phyloP scores from a whole-genome alignment of 2,113 vertebrate species.

The Aphelocoma coerulescens region DNA sequence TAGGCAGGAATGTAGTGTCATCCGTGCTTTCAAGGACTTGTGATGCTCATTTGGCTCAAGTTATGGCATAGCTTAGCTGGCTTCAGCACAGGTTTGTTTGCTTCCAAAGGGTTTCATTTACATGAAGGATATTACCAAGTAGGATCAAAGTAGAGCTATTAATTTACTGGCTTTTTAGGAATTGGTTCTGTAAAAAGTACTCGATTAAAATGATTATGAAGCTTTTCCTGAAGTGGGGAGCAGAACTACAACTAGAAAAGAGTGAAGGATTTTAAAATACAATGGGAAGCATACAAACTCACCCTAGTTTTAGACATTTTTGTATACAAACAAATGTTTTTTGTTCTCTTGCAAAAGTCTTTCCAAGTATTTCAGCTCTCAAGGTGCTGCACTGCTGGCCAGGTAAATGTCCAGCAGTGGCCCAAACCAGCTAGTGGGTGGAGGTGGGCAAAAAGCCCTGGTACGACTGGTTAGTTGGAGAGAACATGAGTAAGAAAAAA shows the following conservation, averaged over 20 bases:
- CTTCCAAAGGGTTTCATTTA: background rate
- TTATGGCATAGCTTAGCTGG: background rate
- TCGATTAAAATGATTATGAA: background rate
- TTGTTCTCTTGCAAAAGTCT: background rate
- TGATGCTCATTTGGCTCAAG: background rate
- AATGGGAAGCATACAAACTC: background rate
- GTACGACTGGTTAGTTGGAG: background rate
- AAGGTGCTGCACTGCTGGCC: background rate
- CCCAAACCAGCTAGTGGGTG: rapidly evolving
- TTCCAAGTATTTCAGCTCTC: background rate
- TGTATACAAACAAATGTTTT: background rate
- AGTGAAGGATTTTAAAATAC: background rate
- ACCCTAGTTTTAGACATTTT: background rate
- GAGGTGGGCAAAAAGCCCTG: background rate
- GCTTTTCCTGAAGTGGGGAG: background rate
- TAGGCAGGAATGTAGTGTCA: background rate
- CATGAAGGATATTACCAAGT: background rate
- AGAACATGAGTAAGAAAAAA: background rate
- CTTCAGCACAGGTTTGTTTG: background rate
- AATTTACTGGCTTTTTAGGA: background rate
- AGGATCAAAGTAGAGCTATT: background rate
- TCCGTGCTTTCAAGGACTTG: background rate
- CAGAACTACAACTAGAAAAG: background rate
- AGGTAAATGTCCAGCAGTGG: background rate
- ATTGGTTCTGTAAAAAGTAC: background rate